A percentile compares a stretch with the other conserved stretches of the same genome.
Conservation (phyloP, 2,113 vertebrate species). For the Takifugu flavidus region DNA sequence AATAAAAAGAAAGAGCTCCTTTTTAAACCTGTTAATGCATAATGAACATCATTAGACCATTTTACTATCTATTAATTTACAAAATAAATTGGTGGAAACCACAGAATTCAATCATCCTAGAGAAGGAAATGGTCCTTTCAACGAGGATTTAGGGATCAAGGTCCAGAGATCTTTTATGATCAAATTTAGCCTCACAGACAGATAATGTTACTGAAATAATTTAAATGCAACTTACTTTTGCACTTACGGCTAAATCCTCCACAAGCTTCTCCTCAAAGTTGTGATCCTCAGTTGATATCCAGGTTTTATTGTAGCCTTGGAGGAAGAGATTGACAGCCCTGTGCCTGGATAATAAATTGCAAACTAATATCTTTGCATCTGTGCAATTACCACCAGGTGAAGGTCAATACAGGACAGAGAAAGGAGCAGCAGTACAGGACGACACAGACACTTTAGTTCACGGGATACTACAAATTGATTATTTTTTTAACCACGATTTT, state of each 20-base stretch:
- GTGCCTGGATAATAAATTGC: constrained; percentile 73
- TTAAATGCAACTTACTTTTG: constrained; percentile 9
- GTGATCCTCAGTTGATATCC: constrained; percentile 88
- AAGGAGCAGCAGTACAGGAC: neutral
- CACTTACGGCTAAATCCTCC: constrained; percentile 89
- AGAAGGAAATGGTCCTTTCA: too few relatives aligned
- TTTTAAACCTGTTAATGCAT: neutral
- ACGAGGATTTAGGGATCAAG: too few relatives aligned
- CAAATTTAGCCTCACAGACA: neutral
- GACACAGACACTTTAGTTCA: neutral
- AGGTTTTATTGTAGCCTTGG: constrained; percentile 90
- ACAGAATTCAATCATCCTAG: too few relatives aligned
- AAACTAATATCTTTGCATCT: neutral
- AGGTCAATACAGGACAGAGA: constrained; percentile 8
- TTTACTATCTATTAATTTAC: too few relatives aligned
- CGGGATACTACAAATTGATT: too few relatives aligned
- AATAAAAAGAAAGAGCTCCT: too few relatives aligned
- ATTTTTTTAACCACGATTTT: too few relatives aligned
- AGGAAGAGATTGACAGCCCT: constrained; percentile 92
- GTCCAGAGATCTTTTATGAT: too few relatives aligned
- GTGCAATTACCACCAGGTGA: neutral
- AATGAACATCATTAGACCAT: too few relatives aligned
- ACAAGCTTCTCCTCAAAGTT: constrained; percentile 90
- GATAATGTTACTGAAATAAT: neutral
- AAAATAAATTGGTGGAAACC: too few relatives aligned